A percentile compares a stretch with the other conserved stretches of the same genome.
phyloP scores from a whole-genome alignment of 2,113 vertebrate genomes.

The Psammodynastes pulverulentus region DNA sequence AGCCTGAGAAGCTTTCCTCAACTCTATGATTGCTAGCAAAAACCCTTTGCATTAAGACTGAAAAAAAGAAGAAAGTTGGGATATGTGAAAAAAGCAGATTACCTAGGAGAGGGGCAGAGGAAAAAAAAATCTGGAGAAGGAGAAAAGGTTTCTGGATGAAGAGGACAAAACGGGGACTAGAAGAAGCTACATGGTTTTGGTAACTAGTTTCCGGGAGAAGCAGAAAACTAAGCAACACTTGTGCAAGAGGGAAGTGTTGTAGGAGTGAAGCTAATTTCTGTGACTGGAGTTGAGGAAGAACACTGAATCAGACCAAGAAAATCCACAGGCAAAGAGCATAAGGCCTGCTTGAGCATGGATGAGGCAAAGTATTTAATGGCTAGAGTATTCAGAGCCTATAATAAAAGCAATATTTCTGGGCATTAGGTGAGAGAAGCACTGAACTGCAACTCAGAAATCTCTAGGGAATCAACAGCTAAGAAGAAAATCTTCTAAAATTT shows the following conservation, averaged over 20 bases:
- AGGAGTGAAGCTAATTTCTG: neutral
- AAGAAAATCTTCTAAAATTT: neutral
- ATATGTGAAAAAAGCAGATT: neutral
- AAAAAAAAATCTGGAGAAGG: neutral
- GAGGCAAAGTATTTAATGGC: neutral
- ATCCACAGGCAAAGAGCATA: neutral
- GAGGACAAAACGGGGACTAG: neutral
- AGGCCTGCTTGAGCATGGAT: neutral
- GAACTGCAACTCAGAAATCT: neutral
- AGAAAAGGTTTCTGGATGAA: neutral
- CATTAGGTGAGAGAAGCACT: neutral
- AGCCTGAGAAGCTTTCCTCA: neutral
- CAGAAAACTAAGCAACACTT: neutral
- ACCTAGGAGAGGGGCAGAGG: neutral
- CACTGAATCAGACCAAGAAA: neutral
- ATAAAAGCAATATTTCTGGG: neutral
- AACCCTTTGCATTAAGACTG: neutral
- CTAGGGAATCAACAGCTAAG: neutral
- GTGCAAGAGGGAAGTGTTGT: neutral
- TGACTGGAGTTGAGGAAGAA: neutral
- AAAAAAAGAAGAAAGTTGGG: neutral
- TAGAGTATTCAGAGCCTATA: neutral
- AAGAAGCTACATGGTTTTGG: neutral
- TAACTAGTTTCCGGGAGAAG: neutral
- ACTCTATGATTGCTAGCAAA: neutral